phyloP scores from a whole-genome alignment of 2,113 vertebrate genomes.

The Poecilia latipinna region DNA sequence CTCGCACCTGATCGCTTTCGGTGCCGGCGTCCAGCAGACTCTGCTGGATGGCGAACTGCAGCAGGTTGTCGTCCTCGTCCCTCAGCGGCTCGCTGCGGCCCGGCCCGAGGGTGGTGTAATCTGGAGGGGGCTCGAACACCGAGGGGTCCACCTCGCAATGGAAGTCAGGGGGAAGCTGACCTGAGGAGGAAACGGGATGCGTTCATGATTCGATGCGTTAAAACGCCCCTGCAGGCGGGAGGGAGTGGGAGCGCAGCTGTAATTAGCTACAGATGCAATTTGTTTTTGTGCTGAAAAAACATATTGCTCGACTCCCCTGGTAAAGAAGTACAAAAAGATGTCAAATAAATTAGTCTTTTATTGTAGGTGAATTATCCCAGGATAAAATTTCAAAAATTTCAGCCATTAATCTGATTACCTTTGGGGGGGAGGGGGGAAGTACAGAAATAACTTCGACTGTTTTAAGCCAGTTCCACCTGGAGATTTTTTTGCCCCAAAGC shows the following conservation, averaged over 20 bases:
- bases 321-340: no score
- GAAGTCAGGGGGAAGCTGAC: constrained; percentile 73
- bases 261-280: no score
- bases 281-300: neutral
- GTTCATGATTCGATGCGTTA: neutral
- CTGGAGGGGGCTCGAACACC: constrained; percentile 90
- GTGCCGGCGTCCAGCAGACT: constrained; percentile 92
- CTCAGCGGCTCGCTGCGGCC: constrained; percentile 90
- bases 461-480: no score
- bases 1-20: constrained; percentile 89
- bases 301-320: no score
- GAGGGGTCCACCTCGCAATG: constrained; percentile 89
- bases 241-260: neutral
- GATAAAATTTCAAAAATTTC: no score
- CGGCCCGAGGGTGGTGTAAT: constrained; percentile 89
- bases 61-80: constrained; percentile 91
- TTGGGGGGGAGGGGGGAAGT: no score
- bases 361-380: no score
- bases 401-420: no score
- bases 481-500: no score
- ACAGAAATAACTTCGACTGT: no score
- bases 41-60: constrained; percentile 97
- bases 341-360: no score
- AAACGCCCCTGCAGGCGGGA: neutral
- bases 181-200: constrained; percentile 50